A percentile compares a stretch with the other conserved stretches of the same genome.
These are phyloP conservation scores for Archips crataeganus DNA, from an alignment of 2,888 invertebrate species.

Conservation along the genomic window DNA sequence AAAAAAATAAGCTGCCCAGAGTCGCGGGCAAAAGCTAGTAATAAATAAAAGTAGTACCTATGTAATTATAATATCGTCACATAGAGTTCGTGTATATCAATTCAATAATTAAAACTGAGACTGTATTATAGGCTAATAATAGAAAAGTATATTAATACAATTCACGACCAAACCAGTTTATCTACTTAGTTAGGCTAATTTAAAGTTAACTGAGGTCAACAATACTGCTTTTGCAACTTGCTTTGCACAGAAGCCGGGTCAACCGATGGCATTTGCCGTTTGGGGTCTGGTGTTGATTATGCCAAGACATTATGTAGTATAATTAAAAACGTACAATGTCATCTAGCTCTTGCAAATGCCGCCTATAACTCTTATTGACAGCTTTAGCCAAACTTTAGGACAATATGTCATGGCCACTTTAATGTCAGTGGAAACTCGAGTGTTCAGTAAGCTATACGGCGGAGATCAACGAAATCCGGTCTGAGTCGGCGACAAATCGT, in stretches of 20 bases:
- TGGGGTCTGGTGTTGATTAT: slow-evolving; percentile 6
- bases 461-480: slow-evolving; percentile 61
- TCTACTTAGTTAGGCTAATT: not conserved
- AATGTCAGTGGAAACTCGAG: slow-evolving; percentile 65
- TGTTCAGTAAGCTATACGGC: slow-evolving; percentile 51
- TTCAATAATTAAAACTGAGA: not conserved
- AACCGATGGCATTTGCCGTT: slow-evolving; percentile 45
- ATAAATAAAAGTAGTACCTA: not conserved
- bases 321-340: slow-evolving; percentile 2
- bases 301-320: slow-evolving; percentile 1
- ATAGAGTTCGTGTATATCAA: not conserved
- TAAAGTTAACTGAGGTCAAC: slow-evolving; percentile 52
- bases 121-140: not conserved
- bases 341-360: not conserved
- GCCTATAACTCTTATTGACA: slow-evolving; percentile 1
- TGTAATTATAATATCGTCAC: not conserved
- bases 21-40: too few species aligned
- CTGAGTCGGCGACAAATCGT: slow-evolving; percentile 52
- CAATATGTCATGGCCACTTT: slow-evolving; percentile 67
- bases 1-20: too few species aligned
- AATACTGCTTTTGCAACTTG: slow-evolving; percentile 57
- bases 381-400: slow-evolving; percentile 45
- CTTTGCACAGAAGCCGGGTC: not conserved
- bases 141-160: not conserved
- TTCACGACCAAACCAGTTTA: not conserved